phyloP scores from a whole-genome alignment of 2,888 invertebrate species.

The Leptura quadrifasciata region DNA sequence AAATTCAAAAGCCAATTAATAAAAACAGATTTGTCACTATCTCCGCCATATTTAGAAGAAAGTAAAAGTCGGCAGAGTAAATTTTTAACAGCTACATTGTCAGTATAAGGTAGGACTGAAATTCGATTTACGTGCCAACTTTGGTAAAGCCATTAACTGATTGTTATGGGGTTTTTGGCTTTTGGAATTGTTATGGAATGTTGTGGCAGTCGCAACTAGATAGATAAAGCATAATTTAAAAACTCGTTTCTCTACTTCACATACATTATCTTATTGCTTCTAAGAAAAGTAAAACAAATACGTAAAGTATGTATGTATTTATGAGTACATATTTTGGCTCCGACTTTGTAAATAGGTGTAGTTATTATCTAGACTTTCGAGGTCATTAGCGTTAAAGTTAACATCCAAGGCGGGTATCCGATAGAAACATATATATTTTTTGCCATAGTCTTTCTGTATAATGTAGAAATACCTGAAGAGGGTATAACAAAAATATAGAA shows the following conservation, averaged over 20 bases:
- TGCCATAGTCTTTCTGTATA: too few species aligned
- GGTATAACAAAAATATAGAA: too few species aligned
- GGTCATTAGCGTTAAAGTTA: not conserved
- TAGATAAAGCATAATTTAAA: slow-evolving; percentile 6
- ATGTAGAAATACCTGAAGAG: too few species aligned
- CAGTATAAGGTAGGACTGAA: not conserved
- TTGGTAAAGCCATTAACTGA: not conserved
- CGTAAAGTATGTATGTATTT: not conserved
- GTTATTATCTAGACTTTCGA: not conserved
- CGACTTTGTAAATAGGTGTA: not conserved
- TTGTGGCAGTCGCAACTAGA: not conserved
- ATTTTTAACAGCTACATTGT: not conserved
- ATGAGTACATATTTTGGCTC: not conserved
- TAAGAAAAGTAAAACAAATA: not conserved
- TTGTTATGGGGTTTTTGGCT: slow-evolving; percentile 16
- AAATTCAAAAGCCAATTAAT: not conserved
- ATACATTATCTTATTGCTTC: slow-evolving; percentile 3
- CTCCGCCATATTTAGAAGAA: not conserved
- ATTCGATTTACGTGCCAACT: not conserved
- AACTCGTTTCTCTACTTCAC: not conserved
- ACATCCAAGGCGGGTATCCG: too few species aligned
- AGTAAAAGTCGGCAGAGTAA: not conserved
- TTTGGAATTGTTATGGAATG: slow-evolving; percentile 9
- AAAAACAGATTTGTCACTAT: not conserved
- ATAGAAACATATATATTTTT: too few species aligned